Evolutionary conservation across 2,113 vertebrate species (phyloP), one percentile per base, ranked within the genome.

Genomic region (Mugil cephalus): DNA sequence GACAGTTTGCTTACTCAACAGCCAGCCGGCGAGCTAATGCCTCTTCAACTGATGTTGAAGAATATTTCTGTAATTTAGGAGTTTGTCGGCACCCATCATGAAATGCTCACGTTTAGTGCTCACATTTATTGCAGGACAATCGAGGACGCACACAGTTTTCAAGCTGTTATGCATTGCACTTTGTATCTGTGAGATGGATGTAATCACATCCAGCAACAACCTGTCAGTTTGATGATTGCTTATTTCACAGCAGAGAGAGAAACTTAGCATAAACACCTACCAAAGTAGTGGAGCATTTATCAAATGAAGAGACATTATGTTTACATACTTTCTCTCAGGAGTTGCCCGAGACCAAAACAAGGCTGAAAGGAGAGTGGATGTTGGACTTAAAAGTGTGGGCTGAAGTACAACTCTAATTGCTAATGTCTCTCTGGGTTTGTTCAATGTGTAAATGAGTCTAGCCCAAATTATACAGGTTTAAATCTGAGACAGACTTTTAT

Each of bases 11-110:
- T 58, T 17, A 46, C 46, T 72, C 59, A 47, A 55, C 43, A 64
- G 35, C 55, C 35, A n/a, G n/a, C 55, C 15, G 13, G 18, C 4
- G 4, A n/a, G 11, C 19, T 46, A 50, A 64, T 47, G 39, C 17
- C 69, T 61, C 69, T 71, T 48, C n/a, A 59, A 6, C 7, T 52
- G 51, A 58, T 56, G 18, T 64, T 64, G 13, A 45, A 46, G 59
- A 78, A 50, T 46, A 34, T 65, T 54, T 34, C 60, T 52, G 34
- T 65, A 56, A 74, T 73, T 65, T 45, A 35, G 62, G 62, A 34
- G 7, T 55, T 63, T 65, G 42, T 8, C 52, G 11, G 34, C 0
- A 14, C n/a, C 30, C 51, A 46, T 69, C 36, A 17, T 45, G 30
- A 65, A 24, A 73, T 12, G 10, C 0, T 6, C 50, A n/a, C 2